A percentile compares a stretch with the other conserved stretches of the same genome.
phyloP scores from a whole-genome alignment of 1,140 invertebrate species.

The Calycopis cecrops region DNA sequence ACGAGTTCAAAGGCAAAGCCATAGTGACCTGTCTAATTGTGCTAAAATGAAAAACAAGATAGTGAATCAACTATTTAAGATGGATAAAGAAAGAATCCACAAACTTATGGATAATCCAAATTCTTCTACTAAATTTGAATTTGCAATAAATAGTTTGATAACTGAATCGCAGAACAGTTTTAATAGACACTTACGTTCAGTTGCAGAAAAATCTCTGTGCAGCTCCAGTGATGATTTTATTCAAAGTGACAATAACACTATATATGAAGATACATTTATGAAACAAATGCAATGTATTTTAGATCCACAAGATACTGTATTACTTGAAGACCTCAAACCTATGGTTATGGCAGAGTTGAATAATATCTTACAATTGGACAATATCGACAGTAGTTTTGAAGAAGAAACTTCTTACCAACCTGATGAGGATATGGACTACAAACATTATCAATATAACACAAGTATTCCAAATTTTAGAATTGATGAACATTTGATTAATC shows the following conservation, averaged over 20 bases:
- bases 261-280: constrained; percentile 69
- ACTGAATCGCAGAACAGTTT: constrained; percentile 67
- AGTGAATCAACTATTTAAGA: constrained; percentile 65
- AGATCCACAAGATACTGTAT: constrained; percentile 63
- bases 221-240: constrained; percentile 54
- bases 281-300: constrained; percentile 69
- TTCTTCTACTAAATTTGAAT: constrained; percentile 66
- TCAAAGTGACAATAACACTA: constrained; percentile 60
- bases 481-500: neutral
- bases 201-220: constrained; percentile 60
- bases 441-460: neutral
- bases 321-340: constrained; percentile 67
- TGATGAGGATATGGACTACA: neutral
- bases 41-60: constrained; percentile 68
- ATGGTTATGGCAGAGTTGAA: constrained; percentile 61
- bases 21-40: constrained; percentile 48
- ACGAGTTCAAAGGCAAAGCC: constrained; percentile 36
- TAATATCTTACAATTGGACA: constrained; percentile 55
- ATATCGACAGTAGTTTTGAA: constrained; percentile 38
- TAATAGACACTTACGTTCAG: constrained; percentile 56
- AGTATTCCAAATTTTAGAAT: neutral
- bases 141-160: constrained; percentile 64
- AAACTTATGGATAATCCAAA: constrained; percentile 67
- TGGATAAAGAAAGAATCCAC: constrained; percentile 66
- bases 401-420: constrained; percentile 2